Evolutionary conservation across 2,797 vertebrate species (phyloP).

Genomic region (Tympanoctomys barrerae): DNA sequence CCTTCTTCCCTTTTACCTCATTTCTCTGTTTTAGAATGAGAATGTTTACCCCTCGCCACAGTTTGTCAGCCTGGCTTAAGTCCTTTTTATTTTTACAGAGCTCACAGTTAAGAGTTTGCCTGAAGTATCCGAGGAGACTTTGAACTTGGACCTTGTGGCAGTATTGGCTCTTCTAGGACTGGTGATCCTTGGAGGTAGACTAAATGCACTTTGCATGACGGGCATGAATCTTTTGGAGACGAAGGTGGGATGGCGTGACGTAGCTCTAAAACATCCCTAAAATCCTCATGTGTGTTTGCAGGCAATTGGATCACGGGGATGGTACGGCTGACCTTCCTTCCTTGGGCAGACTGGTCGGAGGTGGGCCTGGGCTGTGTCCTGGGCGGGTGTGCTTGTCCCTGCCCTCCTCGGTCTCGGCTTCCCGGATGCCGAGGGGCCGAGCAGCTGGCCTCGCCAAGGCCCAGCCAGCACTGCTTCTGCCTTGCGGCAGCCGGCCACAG

Average conservation of each 20-base stretch:
- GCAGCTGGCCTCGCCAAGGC: neutral
- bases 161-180: neutral
- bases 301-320: neutral
- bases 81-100: neutral
- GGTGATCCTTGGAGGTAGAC: neutral
- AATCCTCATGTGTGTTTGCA: neutral
- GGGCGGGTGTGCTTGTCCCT: neutral
- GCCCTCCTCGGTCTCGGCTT: neutral
- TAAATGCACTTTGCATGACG: neutral
- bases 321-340: neutral
- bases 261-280: neutral
- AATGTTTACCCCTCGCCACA: neutral
- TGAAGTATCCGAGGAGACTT: neutral
- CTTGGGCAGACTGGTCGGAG: neutral
- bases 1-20: neutral
- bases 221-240: neutral
- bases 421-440: neutral
- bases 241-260: neutral
- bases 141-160: neutral
- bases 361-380: neutral
- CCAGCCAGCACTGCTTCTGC: neutral
- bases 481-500: neutral
- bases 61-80: neutral
- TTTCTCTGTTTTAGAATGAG: neutral
- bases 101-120: neutral